A percentile compares a stretch with the other conserved stretches of the same genome.
Evolutionary conservation across 2,888 invertebrate genomes (phyloP).

Genomic region (Rotaria macrura): DNA sequence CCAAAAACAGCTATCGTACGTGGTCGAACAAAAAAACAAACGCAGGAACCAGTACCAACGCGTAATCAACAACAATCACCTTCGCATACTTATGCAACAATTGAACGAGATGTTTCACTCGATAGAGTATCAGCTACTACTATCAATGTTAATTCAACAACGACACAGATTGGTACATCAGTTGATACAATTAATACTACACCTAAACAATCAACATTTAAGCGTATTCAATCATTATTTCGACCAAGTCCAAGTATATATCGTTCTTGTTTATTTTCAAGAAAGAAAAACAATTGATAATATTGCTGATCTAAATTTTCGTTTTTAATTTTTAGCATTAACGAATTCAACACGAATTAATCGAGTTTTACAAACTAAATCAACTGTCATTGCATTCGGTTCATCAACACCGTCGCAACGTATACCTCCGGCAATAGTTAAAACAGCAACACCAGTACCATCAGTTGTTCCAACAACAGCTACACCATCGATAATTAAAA

Average conservation of each 20-base stretch:
- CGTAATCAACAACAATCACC: not conserved
- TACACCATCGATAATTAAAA: not conserved
- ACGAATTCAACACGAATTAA: not conserved
- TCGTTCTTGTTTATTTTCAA: not conserved
- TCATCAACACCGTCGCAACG: not conserved
- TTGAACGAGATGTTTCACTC: not conserved
- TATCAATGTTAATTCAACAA: not conserved
- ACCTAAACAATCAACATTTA: constrained; percentile 9
- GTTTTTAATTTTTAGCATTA: not conserved
- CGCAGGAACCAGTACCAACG: not conserved
- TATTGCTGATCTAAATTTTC: not conserved
- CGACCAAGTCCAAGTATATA: not conserved
- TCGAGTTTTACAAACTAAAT: not conserved
- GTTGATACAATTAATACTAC: not conserved
- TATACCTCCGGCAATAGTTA: not conserved
- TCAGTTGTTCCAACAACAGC: not conserved
- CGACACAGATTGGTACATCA: not conserved
- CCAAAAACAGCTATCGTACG: not conserved
- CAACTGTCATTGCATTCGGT: not conserved
- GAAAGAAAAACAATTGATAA: not conserved
- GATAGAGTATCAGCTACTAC: not conserved
- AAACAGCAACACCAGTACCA: not conserved
- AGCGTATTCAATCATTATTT: constrained; percentile 9
- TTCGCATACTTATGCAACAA: not conserved
- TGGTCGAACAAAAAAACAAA: not conserved